Percentiles rank a stretch among this genome's conserved stretches.
phyloP scores from a whole-genome alignment of 2,888 invertebrate genomes.

The Acanthosepion esculentum region DNA sequence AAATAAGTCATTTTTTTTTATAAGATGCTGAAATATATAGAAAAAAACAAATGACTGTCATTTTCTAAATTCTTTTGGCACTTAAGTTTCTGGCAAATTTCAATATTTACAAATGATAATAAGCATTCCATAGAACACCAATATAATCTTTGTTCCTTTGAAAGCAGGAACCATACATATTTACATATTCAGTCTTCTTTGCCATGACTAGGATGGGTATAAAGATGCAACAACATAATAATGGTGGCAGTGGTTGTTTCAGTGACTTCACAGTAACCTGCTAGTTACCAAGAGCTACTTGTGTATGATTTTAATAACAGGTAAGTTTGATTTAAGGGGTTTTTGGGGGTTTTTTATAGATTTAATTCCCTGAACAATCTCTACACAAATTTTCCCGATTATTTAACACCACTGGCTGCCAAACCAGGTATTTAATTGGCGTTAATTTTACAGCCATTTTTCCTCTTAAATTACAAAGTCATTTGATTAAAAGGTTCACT shows the following conservation, averaged over 20 bases:
- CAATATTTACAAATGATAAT: background rate
- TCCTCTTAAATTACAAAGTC: background rate
- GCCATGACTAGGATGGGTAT: background rate
- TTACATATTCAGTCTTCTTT: background rate
- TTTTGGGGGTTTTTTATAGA: background rate
- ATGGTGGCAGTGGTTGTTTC: background rate
- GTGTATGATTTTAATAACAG: background rate
- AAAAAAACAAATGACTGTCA: background rate
- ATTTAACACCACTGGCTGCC: background rate
- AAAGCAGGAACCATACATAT: background rate
- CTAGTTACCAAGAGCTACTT: background rate
- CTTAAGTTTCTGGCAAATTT: background rate
- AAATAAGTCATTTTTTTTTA: background rate
- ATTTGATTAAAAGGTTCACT: background rate
- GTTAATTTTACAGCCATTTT: background rate
- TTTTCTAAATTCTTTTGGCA: background rate
- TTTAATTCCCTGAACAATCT: background rate
- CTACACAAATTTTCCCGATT: background rate
- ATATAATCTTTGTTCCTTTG: background rate
- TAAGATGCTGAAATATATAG: background rate
- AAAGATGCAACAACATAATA: background rate
- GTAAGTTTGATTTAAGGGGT: background rate
- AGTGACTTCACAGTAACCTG: background rate
- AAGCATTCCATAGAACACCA: background rate
- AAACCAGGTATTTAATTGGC: background rate